Evolutionary conservation across 2,113 vertebrate genomes (phyloP).

Genomic region (Syngnathoides biaculeatus): DNA sequence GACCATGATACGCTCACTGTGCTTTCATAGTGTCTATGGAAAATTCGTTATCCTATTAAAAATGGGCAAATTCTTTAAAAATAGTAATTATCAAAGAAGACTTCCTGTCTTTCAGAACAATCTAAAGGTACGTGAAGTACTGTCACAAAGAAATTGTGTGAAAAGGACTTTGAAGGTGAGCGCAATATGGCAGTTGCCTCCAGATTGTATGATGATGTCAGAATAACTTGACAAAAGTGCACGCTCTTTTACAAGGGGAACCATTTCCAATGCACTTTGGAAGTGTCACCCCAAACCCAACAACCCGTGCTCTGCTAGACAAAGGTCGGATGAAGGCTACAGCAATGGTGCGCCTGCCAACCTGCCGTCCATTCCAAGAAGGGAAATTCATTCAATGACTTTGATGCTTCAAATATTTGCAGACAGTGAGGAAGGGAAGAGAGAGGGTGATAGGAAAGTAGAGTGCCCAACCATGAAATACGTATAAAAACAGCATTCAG

Average conservation of each 20-base stretch:
- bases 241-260: background rate
- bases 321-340: background rate
- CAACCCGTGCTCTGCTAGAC: background rate
- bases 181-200: background rate
- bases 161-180: background rate
- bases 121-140: background rate
- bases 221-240: conserved; percentile 2
- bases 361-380: background rate
- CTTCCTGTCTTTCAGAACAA: too few relatives aligned
- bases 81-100: too few relatives aligned
- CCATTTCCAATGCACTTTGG: background rate
- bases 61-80: too few relatives aligned
- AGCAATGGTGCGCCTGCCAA: background rate
- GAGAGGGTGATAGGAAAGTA: background rate
- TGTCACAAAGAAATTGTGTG: background rate
- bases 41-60: too few relatives aligned
- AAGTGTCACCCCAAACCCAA: background rate
- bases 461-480: background rate
- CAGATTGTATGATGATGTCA: conserved; percentile 8
- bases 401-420: background rate
- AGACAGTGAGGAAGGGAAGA: conserved; percentile 4
- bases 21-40: too few relatives aligned
- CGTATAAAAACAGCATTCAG: background rate
- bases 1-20: too few relatives aligned
- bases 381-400: background rate